A percentile compares a stretch with the other conserved stretches of the same genome.
These are phyloP conservation scores for Cotesia typhae DNA, from an alignment of 1,140 invertebrate genomes.

Conservation along the genomic window DNA sequence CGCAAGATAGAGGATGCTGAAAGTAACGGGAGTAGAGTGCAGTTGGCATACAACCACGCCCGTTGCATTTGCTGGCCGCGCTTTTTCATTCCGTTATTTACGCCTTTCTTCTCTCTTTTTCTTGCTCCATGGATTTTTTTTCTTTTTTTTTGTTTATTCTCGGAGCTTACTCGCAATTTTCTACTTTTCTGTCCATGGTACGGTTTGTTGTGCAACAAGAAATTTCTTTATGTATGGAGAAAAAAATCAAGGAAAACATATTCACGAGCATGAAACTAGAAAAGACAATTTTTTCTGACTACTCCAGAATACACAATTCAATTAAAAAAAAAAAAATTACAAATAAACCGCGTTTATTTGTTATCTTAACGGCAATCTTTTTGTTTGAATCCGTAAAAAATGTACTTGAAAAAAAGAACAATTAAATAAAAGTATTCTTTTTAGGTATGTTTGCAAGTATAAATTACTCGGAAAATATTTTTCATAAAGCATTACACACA, in stretches of 20 bases:
- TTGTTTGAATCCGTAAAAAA: neutral
- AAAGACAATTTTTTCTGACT: slow-evolving; percentile 21
- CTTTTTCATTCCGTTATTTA: slow-evolving; percentile 41
- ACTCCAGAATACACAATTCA: too few relatives aligned
- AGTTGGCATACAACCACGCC: slow-evolving; percentile 36
- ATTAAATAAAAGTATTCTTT: too few relatives aligned
- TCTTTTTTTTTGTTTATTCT: slow-evolving; percentile 29
- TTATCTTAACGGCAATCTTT: too few relatives aligned
- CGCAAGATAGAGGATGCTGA: slow-evolving; percentile 29
- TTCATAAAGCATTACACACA: slow-evolving; percentile 13
- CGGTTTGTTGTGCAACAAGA: slow-evolving; percentile 23
- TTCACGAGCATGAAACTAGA: neutral
- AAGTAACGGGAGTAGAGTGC: slow-evolving; percentile 31
- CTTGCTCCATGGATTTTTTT: slow-evolving; percentile 15
- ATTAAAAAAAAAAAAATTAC: too few relatives aligned
- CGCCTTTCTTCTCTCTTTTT: slow-evolving; percentile 41
- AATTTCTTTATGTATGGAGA: neutral
- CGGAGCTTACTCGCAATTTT: slow-evolving; percentile 33
- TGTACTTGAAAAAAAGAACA: neutral
- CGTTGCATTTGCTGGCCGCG: slow-evolving; percentile 28
- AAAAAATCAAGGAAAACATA: slow-evolving; percentile 5
- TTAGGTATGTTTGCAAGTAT: too few relatives aligned
- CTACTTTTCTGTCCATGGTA: slow-evolving; percentile 25
- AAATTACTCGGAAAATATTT: slow-evolving; percentile 3
- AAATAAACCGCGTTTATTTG: too few relatives aligned